Evolutionary conservation across 2,113 vertebrate genomes (phyloP).

Genomic region (Philantomba maxwellii): DNA sequence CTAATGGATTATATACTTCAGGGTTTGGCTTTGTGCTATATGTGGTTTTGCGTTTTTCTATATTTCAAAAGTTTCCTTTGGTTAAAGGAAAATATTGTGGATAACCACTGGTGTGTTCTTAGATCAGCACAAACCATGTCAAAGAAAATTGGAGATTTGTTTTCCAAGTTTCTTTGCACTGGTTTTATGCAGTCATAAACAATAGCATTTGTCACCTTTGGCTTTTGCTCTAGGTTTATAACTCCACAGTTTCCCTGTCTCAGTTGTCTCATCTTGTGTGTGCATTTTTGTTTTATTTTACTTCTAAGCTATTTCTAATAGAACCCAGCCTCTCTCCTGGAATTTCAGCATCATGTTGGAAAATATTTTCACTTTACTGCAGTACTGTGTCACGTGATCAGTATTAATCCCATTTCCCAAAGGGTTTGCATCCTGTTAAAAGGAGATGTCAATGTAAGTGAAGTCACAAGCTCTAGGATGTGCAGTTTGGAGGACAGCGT

Average conservation of each 20-base stretch:
- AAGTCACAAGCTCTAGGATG: not conserved
- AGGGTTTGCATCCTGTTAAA: not conserved
- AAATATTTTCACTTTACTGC: not conserved
- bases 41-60: constrained; percentile 61
- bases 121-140: constrained; percentile 58
- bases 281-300: not conserved
- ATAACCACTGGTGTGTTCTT: constrained; percentile 58
- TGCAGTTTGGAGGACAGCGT: not conserved
- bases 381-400: not conserved
- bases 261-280: not conserved
- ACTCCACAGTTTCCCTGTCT: not conserved
- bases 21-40: constrained; percentile 49
- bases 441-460: not conserved
- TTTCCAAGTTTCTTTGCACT: constrained; percentile 45
- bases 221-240: constrained; percentile 1
- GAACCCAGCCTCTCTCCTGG: not conserved
- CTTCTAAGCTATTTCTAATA: not conserved
- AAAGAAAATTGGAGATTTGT: constrained; percentile 35
- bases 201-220: constrained; percentile 8
- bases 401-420: not conserved
- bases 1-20: constrained; percentile 17
- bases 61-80: constrained; percentile 62
- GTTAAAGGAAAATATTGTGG: constrained; percentile 61
- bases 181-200: constrained; percentile 18
- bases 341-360: not conserved